phyloP scores from a whole-genome alignment of 2,888 invertebrate species.

The Tillus elongatus region DNA sequence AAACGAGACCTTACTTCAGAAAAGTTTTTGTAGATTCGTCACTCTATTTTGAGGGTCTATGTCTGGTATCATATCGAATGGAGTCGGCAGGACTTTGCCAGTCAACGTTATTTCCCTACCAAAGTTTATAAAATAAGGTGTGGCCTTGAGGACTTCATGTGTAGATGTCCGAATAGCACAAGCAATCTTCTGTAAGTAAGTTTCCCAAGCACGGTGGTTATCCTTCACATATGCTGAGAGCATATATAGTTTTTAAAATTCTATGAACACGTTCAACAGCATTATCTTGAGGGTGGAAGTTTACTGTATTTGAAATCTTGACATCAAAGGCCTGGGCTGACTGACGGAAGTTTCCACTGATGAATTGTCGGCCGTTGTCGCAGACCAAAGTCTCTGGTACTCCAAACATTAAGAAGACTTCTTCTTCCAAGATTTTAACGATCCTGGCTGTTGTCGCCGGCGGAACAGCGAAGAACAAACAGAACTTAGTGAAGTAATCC shows the following conservation, averaged over 20 bases:
- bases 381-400: conserved; percentile 12
- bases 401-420: conserved; percentile 13
- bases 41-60: background rate
- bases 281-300: conserved; percentile 30
- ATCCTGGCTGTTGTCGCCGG: conserved; percentile 10
- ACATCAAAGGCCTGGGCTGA: conserved; percentile 13
- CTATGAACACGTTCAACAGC: conserved; percentile 28
- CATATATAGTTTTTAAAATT: conserved; percentile 27
- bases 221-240: conserved; percentile 23
- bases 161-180: too few relatives aligned
- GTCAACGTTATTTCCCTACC: conserved; percentile 16
- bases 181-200: too few relatives aligned
- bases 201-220: too few relatives aligned
- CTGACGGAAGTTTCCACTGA: conserved; percentile 11
- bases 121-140: conserved; percentile 18
- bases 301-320: conserved; percentile 20
- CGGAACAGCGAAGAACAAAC: conserved; percentile 13
- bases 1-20: background rate
- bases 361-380: conserved; percentile 16
- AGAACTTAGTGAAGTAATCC: conserved; percentile 21
- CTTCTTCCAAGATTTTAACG: conserved; percentile 11
- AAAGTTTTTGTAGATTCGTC: background rate
- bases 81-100: too few relatives aligned
- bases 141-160: conserved; percentile 16
- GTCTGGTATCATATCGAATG: too few relatives aligned